Conservation (phyloP, 1,140 invertebrate species). For the Tigriopus japonicus region DNA sequence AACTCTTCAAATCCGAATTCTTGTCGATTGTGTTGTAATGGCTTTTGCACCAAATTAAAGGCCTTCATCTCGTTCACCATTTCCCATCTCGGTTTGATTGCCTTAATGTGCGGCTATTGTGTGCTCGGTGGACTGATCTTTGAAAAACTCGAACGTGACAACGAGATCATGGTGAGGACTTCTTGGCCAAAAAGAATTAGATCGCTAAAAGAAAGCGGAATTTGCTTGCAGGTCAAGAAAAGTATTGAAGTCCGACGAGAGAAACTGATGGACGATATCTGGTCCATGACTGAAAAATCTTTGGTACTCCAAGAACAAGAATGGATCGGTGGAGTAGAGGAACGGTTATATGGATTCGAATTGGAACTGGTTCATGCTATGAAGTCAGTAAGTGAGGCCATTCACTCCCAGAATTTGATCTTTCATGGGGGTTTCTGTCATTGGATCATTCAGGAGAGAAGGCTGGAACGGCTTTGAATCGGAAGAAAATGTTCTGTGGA, state of each 20-base stretch:
- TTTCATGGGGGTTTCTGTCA: neutral
- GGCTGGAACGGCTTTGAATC: slow-evolving; percentile 6
- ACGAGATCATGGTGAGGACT: neutral
- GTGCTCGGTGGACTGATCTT: neutral
- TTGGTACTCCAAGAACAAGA: neutral
- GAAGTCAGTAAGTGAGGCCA: neutral
- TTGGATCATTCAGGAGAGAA: neutral
- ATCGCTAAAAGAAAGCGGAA: neutral
- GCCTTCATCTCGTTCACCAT: no score
- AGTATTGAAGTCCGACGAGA: neutral
- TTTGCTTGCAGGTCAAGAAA: neutral
- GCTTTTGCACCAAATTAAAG: no score
- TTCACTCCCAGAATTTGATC: neutral
- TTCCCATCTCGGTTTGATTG: neutral
- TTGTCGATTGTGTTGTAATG: no score
- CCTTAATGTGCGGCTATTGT: neutral
- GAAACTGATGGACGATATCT: neutral
- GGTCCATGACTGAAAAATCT: neutral
- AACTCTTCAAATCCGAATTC: no score
- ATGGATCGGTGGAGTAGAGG: neutral
- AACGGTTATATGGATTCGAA: neutral
- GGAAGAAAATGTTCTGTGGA: neutral
- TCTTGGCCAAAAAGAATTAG: neutral
- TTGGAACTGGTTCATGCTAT: neutral
- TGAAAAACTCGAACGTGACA: neutral